Conservation (phyloP, 2,888 invertebrate species). For the Dastarcus helophoroides region DNA sequence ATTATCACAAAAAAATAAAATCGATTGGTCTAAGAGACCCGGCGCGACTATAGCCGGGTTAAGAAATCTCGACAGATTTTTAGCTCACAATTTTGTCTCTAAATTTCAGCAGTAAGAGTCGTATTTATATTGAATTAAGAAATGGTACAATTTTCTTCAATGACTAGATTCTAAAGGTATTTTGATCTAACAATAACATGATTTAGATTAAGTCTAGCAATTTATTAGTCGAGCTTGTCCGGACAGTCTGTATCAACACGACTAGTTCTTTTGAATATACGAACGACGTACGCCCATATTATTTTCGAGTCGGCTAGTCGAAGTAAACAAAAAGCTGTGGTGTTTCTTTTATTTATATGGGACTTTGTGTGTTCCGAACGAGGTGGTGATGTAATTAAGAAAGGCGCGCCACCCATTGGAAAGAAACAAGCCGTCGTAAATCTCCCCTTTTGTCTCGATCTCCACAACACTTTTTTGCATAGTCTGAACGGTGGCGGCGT, state of each 20-base stretch:
- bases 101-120: too few relatives aligned
- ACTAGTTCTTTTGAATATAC: constrained; percentile 17
- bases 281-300: constrained; percentile 19
- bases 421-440: constrained; percentile 34
- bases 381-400: constrained; percentile 38
- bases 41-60: too few relatives aligned
- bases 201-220: too few relatives aligned
- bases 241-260: constrained; percentile 23
- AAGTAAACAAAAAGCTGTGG: constrained; percentile 26
- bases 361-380: constrained; percentile 35
- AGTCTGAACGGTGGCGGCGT: constrained; percentile 1
- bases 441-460: constrained; percentile 31
- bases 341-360: constrained; percentile 35
- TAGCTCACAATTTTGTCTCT: too few relatives aligned
- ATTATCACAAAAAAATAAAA: too few relatives aligned
- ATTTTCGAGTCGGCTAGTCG: constrained; percentile 17
- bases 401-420: constrained; percentile 37
- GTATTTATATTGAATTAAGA: too few relatives aligned
- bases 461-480: constrained; percentile 25
- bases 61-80: too few relatives aligned
- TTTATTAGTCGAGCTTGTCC: too few relatives aligned
- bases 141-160: too few relatives aligned
- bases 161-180: too few relatives aligned
- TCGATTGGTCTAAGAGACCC: too few relatives aligned
- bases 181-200: too few relatives aligned